phyloP scores from a whole-genome alignment of 2,113 vertebrate genomes.

The Pluvialis apricaria region DNA sequence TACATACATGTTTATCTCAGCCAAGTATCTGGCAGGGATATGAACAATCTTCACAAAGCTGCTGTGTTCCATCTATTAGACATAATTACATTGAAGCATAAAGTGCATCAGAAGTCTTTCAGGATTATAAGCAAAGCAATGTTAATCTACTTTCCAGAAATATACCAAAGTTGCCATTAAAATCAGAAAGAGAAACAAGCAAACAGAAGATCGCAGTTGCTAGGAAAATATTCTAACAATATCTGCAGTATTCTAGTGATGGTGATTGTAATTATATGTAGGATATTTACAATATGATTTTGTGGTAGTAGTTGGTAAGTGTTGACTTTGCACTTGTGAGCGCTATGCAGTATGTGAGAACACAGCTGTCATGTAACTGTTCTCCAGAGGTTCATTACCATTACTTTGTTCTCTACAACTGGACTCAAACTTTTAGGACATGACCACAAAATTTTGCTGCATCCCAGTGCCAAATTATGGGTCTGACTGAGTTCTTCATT shows the following conservation, averaged over 20 bases:
- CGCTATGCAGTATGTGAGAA: neutral
- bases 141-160: neutral
- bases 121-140: neutral
- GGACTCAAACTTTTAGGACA: neutral
- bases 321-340: neutral
- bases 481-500: neutral
- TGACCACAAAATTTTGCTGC: neutral
- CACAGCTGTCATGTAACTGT: neutral
- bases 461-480: neutral
- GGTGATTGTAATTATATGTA: neutral
- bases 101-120: neutral
- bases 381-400: neutral
- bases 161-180: neutral
- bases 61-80: neutral
- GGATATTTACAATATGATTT: neutral
- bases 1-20: neutral
- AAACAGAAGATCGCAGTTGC: neutral
- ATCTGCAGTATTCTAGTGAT: neutral
- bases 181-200: neutral
- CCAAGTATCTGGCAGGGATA: neutral
- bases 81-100: neutral
- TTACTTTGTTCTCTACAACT: neutral
- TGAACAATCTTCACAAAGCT: neutral
- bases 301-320: neutral
- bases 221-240: neutral